Base-by-base conservation (phyloP, 92 coral and sea anemone genomes). In the Paragorgia papillata region DNA sequence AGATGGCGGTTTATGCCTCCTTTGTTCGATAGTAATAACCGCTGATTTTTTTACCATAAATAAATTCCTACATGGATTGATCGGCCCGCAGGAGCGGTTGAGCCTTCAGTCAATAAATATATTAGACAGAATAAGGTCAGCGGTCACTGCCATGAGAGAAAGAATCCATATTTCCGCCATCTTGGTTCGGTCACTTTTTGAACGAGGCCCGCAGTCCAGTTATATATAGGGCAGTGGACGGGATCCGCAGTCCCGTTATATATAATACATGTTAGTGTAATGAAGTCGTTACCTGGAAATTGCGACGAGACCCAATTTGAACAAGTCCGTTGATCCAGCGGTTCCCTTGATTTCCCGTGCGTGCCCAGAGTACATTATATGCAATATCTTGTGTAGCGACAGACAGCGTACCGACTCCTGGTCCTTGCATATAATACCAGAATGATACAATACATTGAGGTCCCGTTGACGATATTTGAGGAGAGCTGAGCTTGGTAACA, bases 351-450 rank as follows among this genome's bases (percentile, higher is more conserved):
- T 73, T 85, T 8, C 97, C 97, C 73, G 80, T 32, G n/a, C 83
- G 87, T 57, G 85, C 78, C 98, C 98, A 94, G 7, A 94, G 39
- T 0, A 85, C 49, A 32, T 91, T 85, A 4, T 87, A 49, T 4
- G 92, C 81, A 19, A 91, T 91, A 59, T 91, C 97, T 14, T 79
- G 22, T 74, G 90, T 85, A 46, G 80, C 33, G 13, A 94, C 90
- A 22, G 97, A 93, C 27, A 93, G 84, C 1, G 93, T 88, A 9
- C 97, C 97, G 8, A 88, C 89, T 20, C 56, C 17, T 9, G 22
- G 19, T 5, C 97, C 97, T 26, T 62, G 74, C 97, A 93, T 93
- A 84, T 93, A 96, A 67, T 93, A 93, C 97, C 97, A 93, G 94
- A 93, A 93, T 14, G 90, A 88, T 7, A 93, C 66, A 19, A 80